Conservation (phyloP, 2,888 invertebrate species). For the Acronicta alni region DNA sequence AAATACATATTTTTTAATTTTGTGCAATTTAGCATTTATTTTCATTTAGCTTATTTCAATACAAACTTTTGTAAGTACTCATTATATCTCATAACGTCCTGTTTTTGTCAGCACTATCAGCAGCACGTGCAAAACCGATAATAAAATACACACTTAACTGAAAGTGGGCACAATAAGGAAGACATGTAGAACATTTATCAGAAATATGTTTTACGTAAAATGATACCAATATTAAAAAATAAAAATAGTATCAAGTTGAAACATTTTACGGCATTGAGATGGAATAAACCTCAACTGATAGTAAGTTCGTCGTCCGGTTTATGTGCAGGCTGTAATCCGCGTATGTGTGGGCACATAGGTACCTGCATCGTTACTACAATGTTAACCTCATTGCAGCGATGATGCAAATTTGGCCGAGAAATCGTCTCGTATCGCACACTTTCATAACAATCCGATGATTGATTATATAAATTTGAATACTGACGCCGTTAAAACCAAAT, state of each 20-base stretch:
- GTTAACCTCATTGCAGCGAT: constrained; percentile 78
- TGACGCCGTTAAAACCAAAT: constrained; percentile 85
- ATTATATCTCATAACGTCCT: constrained; percentile 24
- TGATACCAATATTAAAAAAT: constrained; percentile 44
- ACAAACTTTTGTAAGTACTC: too few species aligned
- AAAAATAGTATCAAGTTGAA: constrained; percentile 53
- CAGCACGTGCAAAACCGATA: constrained; percentile 21
- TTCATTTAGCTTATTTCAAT: background rate
- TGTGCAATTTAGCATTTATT: background rate
- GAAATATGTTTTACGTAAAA: constrained; percentile 50
- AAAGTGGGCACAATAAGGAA: constrained; percentile 49
- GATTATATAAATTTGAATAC: constrained; percentile 88
- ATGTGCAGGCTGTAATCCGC: constrained; percentile 39
- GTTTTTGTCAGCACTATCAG: constrained; percentile 34
- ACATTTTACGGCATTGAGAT: constrained; percentile 40
- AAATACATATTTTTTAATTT: background rate
- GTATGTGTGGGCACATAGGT: constrained; percentile 33
- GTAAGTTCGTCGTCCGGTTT: constrained; percentile 52
- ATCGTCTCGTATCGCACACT: constrained; percentile 85
- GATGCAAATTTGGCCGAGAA: constrained; percentile 86
- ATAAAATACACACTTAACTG: constrained; percentile 53
- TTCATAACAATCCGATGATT: constrained; percentile 88
- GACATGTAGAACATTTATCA: constrained; percentile 53
- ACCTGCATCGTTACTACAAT: constrained; percentile 37
- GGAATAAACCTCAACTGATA: constrained; percentile 45